A percentile compares a stretch with the other conserved stretches of the same genome.
Evolutionary conservation across 1,140 invertebrate genomes (phyloP).

Genomic region (Acromyrmex heyeri): DNA sequence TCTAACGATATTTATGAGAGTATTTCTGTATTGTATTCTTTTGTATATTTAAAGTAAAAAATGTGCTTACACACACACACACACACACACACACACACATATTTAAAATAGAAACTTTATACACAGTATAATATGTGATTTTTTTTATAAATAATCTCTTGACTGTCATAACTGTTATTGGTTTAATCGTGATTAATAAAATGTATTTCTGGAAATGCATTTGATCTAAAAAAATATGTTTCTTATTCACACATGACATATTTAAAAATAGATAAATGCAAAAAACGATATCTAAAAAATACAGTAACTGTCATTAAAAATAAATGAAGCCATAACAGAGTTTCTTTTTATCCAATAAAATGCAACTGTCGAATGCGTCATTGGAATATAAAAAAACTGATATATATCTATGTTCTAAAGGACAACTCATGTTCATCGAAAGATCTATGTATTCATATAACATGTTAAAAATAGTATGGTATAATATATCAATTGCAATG

Average conservation of each 20-base stretch:
- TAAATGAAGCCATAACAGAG: conserved; percentile 8
- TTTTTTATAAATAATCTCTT: not conserved
- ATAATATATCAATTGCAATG: not conserved
- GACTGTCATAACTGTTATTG: not conserved
- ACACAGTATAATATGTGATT: not conserved
- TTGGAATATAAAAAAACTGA: conserved; percentile 31
- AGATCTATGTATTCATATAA: conserved; percentile 33
- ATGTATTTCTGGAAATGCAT: not conserved
- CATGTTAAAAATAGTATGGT: conserved; percentile 42
- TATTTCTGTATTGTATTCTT: not conserved
- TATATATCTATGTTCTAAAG: conserved; percentile 10
- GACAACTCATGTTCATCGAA: not conserved
- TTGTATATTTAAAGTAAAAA: not conserved
- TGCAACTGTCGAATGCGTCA: conserved; percentile 10
- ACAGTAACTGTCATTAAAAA: conserved; percentile 30
- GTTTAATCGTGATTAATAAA: not conserved
- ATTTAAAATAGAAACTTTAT: not conserved
- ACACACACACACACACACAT: no score
- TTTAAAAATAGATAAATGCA: not conserved
- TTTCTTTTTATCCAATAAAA: not conserved
- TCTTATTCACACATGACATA: not conserved
- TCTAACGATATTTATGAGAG: not conserved
- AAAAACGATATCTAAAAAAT: conserved; percentile 17
- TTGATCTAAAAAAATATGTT: not conserved
- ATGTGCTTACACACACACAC: no score